A percentile compares a stretch with the other conserved stretches of the same genome.
These are phyloP conservation scores for Toxostoma redivivum DNA, from an alignment of 2,113 vertebrate genomes.

Conservation along the genomic window DNA sequence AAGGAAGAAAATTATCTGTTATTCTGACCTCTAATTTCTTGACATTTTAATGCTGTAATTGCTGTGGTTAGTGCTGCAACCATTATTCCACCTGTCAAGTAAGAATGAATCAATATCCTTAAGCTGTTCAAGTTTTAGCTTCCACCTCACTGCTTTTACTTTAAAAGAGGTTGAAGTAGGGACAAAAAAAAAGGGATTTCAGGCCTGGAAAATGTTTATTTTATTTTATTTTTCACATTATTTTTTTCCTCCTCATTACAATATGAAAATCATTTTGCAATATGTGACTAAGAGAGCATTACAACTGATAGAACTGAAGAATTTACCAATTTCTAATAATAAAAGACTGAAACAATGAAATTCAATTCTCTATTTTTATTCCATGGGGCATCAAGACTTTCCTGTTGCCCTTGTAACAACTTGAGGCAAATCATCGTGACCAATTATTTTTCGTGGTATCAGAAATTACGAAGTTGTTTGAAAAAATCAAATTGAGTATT, in stretches of 20 bases:
- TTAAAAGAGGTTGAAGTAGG: neutral
- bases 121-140: slow-evolving; percentile 74
- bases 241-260: neutral
- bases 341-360: neutral
- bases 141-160: slow-evolving; percentile 49
- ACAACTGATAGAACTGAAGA: neutral
- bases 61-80: slow-evolving; percentile 83
- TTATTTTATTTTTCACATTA: neutral
- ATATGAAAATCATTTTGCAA: neutral
- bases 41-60: slow-evolving; percentile 93
- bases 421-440: neutral
- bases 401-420: neutral
- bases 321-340: neutral
- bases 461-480: neutral
- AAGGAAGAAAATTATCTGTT: slow-evolving; percentile 85
- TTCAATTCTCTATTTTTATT: neutral
- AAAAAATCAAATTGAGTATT: neutral
- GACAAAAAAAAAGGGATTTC: neutral
- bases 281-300: neutral
- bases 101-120: slow-evolving; percentile 85
- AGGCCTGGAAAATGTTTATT: neutral
- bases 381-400: neutral
- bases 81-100: slow-evolving; percentile 85
- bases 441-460: neutral
- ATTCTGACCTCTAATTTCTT: slow-evolving; percentile 90